These are phyloP conservation scores for Caiman crocodilus DNA, from an alignment of 2,797 vertebrate species.

Conservation along the genomic window DNA sequence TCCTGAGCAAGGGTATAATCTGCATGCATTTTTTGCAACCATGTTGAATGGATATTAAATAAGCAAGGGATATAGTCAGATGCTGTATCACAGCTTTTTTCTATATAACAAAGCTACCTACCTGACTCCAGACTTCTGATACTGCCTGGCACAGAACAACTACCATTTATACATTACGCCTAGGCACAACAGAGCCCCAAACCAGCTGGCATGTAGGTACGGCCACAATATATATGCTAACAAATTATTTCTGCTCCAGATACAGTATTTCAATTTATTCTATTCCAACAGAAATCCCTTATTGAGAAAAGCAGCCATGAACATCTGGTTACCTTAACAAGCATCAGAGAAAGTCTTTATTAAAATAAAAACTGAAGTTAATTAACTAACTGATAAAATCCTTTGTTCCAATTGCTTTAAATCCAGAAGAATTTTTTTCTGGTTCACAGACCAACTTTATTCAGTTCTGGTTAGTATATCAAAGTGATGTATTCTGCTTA, in stretches of 20 bases:
- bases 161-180: accelerated
- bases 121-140: background rate
- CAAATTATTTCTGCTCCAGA: background rate
- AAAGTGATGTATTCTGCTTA: slow-evolving; percentile 44
- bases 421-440: background rate
- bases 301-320: background rate
- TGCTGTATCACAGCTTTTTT: accelerated
- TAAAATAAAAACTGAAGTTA: slow-evolving; percentile 69
- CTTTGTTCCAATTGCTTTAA: slow-evolving; percentile 13
- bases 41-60: no score
- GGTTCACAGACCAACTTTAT: slow-evolving; percentile 27
- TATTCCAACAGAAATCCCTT: background rate
- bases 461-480: slow-evolving; percentile 33
- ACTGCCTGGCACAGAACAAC: background rate
- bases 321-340: slow-evolving; percentile 44
- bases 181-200: background rate
- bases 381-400: slow-evolving; percentile 52
- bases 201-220: accelerated
- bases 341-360: slow-evolving; percentile 61
- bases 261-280: background rate
- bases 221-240: accelerated
- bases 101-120: background rate
- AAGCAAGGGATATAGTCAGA: accelerated
- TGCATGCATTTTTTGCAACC: accelerated
- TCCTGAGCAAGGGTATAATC: background rate